Percentiles rank a stretch among this genome's conserved stretches.
These are phyloP conservation scores for Caenorhabditis sp. DNA, from an alignment of 2,888 invertebrate species.

Conservation along the genomic window DNA sequence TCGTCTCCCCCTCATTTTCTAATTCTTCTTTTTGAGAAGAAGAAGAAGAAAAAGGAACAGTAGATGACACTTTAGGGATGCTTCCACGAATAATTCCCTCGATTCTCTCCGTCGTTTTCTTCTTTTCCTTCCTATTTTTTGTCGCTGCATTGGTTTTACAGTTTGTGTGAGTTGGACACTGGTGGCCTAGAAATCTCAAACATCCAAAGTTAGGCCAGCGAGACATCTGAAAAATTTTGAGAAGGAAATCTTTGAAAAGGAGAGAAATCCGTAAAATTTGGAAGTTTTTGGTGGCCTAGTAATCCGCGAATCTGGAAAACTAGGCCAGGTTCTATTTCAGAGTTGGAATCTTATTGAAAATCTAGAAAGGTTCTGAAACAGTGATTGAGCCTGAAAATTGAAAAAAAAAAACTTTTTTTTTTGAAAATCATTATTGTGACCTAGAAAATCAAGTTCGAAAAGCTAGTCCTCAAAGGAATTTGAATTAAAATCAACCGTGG, in stretches of 20 bases:
- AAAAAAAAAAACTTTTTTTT: too few relatives aligned
- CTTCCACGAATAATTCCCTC: conserved; percentile 60
- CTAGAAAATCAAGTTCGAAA: background rate
- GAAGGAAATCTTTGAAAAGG: too few relatives aligned
- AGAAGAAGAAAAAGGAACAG: too few relatives aligned
- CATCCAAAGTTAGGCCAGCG: background rate
- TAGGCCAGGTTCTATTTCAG: too few relatives aligned
- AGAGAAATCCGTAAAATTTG: too few relatives aligned
- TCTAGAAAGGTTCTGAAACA: too few relatives aligned
- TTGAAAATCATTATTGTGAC: too few relatives aligned
- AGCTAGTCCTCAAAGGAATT: background rate
- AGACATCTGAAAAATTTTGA: background rate
- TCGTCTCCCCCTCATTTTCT: background rate
- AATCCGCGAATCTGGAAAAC: too few relatives aligned
- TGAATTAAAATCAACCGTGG: too few relatives aligned
- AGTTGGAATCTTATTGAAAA: too few relatives aligned
- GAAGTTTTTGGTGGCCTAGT: background rate
- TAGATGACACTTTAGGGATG: conserved; percentile 21
- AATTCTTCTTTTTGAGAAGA: background rate
- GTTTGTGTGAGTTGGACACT: conserved; percentile 54
- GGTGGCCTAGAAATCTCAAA: background rate
- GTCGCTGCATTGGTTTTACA: conserved; percentile 46
- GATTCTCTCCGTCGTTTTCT: conserved; percentile 52
- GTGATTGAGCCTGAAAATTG: too few relatives aligned
- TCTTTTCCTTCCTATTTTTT: conserved; percentile 58